Evolutionary conservation across 2,888 invertebrate species (phyloP).

Genomic region (Andricus curvator): DNA sequence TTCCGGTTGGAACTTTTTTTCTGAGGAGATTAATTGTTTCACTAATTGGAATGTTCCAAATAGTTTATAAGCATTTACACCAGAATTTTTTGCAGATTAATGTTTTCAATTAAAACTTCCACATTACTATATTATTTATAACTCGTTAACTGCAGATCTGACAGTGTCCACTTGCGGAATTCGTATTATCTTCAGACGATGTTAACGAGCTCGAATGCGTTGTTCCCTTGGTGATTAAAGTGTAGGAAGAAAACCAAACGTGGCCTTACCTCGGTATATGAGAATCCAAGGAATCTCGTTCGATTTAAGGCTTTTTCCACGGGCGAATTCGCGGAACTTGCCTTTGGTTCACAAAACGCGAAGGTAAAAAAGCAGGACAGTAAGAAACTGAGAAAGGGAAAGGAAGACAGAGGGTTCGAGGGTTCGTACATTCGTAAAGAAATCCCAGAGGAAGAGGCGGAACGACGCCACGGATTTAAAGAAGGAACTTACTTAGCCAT

Average conservation of each 20-base stretch:
- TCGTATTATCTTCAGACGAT: conserved; percentile 35
- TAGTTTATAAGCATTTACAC: neutral
- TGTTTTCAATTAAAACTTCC: neutral
- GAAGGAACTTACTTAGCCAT: conserved; percentile 29
- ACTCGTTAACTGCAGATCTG: neutral
- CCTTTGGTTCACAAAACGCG: conserved; percentile 41
- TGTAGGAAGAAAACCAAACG: conserved; percentile 33
- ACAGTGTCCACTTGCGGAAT: conserved; percentile 5
- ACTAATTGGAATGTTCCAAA: neutral
- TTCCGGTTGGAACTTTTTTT: too few species aligned
- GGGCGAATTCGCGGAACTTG: conserved; percentile 46
- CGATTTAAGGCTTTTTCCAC: conserved; percentile 51
- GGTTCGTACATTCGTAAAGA: conserved; percentile 4
- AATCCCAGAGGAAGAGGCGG: conserved; percentile 7
- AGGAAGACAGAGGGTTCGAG: conserved; percentile 25
- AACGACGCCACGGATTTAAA: conserved; percentile 25
- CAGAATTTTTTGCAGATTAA: neutral
- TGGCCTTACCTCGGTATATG: conserved; percentile 24
- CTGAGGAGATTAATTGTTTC: neutral
- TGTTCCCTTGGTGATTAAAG: conserved; percentile 42
- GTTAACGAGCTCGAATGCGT: conserved; percentile 23
- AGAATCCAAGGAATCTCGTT: conserved; percentile 51
- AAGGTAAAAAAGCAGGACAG: conserved; percentile 7
- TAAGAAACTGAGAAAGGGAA: conserved; percentile 17
- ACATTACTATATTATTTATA: conserved; percentile 7